Evolutionary conservation across 1,140 invertebrate genomes (phyloP), one percentile per base, ranked within the genome.

Genomic region (Drosophila lacertosa): DNA sequence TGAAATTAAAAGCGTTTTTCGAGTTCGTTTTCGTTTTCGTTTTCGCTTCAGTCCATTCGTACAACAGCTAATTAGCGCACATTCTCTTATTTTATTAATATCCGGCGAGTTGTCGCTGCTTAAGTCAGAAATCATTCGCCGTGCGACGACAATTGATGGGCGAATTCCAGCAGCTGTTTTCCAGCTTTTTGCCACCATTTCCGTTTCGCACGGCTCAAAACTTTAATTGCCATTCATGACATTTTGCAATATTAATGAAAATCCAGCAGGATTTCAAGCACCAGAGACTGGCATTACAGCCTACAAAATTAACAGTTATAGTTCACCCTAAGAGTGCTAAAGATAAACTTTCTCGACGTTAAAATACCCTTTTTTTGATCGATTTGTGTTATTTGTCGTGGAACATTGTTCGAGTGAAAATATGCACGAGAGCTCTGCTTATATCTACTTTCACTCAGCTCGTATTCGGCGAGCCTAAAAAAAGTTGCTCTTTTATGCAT

Each of bases 11-110:
- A 74, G 63, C 50, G 44, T 79, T 44, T 78, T 54, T 80, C n/a
- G n/a, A n/a, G n/a, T n/a, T n/a, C n/a, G n/a, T n/a, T n/a, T n/a
- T n/a, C n/a, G n/a, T n/a, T n/a, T n/a, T n/a, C n/a, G n/a, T 50
- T 63, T 64, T 35, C 29, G 51, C 45, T 62, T 54, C n/a, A 53
- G 51, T 67, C 40, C 37, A 59, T 70, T 71, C 42, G 45, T 18
- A 50, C 47, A 42, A 18, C 35, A 39, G 37, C 29, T 84, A 83
- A 80, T 83, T 83, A 80, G 71, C 67, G 40, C 40, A 53, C 55
- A 73, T 74, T 80, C 63, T 69, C 66, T 80, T 59, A 65, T 65
- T 73, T 73, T 60, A 76, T 69, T 80, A 70, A 83, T 79, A 84
- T 83, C 81, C 80, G 67, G 76, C 57, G 62, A 48, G 53, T 32